phyloP scores from a whole-genome alignment of 2,888 invertebrate genomes.

The Pyrgus malvae region DNA sequence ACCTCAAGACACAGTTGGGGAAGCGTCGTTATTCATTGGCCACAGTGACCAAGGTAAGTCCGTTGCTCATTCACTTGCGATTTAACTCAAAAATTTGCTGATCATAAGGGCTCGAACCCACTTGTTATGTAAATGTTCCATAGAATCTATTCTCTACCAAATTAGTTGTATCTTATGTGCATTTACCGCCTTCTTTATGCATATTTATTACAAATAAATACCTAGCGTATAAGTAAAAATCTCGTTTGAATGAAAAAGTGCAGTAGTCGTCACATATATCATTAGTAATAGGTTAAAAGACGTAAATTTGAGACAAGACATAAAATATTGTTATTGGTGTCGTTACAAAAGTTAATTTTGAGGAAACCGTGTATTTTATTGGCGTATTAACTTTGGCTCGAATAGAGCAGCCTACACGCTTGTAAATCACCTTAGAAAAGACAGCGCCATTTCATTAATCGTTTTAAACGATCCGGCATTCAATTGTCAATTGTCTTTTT shows the following conservation, averaged over 20 bases:
- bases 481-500: not conserved
- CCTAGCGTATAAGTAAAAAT: not conserved
- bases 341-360: slow-evolving; percentile 10
- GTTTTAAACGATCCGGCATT: not conserved
- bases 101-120: too few species aligned
- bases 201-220: not conserved
- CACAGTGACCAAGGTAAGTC: too few species aligned
- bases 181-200: too few species aligned
- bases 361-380: slow-evolving; percentile 3
- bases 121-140: not conserved
- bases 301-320: not conserved
- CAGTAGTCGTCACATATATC: not conserved
- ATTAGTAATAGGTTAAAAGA: not conserved
- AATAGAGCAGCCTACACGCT: not conserved
- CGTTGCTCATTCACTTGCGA: too few species aligned
- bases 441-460: not conserved
- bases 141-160: too few species aligned
- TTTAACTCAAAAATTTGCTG: too few species aligned
- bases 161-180: too few species aligned
- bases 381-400: not conserved
- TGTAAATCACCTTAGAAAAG: not conserved
- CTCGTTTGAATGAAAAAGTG: not conserved
- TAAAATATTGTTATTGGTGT: slow-evolving; percentile 6
- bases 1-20: too few species aligned
- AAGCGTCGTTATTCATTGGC: too few species aligned